phyloP scores from a whole-genome alignment of 2,797 vertebrate species.

The Saguinus oedipus region DNA sequence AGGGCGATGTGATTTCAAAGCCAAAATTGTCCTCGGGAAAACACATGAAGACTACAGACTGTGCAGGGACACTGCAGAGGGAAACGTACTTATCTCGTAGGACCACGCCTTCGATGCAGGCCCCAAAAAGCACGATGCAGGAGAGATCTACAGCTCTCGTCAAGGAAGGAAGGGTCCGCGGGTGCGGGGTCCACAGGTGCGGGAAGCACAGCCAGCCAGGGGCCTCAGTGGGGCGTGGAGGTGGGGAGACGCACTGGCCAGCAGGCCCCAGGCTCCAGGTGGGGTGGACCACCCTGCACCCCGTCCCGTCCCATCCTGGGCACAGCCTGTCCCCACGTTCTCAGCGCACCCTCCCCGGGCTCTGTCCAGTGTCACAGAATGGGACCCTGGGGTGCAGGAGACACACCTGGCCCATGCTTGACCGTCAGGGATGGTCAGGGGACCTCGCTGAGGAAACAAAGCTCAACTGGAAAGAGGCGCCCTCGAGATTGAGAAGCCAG shows the following conservation, averaged over 20 bases:
- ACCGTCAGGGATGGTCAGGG: accelerated
- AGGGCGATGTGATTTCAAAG: neutral
- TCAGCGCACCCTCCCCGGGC: neutral
- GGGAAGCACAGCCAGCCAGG: no score
- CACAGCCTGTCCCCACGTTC: neutral
- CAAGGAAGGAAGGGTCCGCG: slow-evolving; percentile 75
- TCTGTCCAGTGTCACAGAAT: neutral
- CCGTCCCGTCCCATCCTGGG: neutral
- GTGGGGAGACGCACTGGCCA: neutral
- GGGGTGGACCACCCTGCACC: neutral
- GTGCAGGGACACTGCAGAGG: accelerated
- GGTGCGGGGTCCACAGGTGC: neutral
- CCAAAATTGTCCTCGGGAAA: neutral
- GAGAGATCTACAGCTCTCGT: slow-evolving; percentile 87
- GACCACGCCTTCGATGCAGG: slow-evolving; percentile 94
- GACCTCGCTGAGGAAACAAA: accelerated
- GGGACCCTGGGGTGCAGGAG: neutral
- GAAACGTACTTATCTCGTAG: slow-evolving; percentile 94
- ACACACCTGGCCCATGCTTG: accelerated
- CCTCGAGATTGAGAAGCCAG: neutral
- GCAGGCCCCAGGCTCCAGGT: no score
- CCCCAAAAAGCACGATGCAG: slow-evolving; percentile 93
- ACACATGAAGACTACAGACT: no score
- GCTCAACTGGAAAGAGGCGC: neutral
- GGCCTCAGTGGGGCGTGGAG: neutral